phyloP scores from a whole-genome alignment of 2,113 vertebrate species.

The Anoura caudifer region DNA sequence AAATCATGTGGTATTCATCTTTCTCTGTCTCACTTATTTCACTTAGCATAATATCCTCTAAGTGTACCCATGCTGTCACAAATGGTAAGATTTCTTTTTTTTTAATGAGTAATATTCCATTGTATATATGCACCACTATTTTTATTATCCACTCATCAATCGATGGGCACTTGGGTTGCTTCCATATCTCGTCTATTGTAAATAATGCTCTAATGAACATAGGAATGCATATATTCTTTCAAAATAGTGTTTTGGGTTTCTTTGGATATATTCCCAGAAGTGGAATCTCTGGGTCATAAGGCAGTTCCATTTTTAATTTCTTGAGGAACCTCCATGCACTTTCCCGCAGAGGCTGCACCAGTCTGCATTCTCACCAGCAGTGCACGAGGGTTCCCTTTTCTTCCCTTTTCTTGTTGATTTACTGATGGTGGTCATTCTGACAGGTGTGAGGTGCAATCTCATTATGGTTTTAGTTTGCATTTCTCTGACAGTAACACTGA shows the following conservation, averaged over 20 bases:
- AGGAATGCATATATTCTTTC: neutral
- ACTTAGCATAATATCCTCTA: neutral
- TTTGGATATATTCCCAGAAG: neutral
- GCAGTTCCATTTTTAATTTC: neutral
- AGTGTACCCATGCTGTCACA: neutral
- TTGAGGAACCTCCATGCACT: neutral
- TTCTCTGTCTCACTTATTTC: neutral
- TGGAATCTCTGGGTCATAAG: neutral
- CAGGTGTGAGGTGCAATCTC: neutral
- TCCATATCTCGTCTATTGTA: neutral
- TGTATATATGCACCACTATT: neutral
- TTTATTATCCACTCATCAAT: neutral
- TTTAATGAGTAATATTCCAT: neutral
- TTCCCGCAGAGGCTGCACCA: neutral
- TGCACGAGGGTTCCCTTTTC: neutral
- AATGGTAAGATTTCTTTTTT: neutral
- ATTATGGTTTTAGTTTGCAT: neutral
- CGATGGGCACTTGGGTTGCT: neutral
- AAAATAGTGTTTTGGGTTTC: neutral
- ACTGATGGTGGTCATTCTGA: neutral
- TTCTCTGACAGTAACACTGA: neutral
- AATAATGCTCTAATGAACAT: neutral
- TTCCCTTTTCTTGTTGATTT: neutral
- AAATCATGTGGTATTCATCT: neutral
- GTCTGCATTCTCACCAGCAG: neutral